Base-by-base conservation (phyloP, 2,888 invertebrate genomes). In the Steromphala cineraria region DNA sequence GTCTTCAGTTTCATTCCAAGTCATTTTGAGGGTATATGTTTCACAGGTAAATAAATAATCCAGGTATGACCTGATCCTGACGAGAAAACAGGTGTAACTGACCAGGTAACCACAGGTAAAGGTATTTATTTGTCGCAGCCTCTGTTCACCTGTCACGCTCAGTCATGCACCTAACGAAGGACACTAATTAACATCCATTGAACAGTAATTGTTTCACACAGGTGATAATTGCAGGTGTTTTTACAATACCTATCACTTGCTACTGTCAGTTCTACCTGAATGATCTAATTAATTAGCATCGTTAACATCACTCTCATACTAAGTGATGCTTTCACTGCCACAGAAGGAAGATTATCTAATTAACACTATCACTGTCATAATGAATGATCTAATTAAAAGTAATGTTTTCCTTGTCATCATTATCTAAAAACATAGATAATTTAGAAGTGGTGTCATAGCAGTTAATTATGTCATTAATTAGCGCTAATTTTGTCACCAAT, bases 241-340 rank as follows among this genome's bases (percentile, higher is more conserved):
- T 31, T 40, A 71, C 71, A 71, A 19, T 17, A 3, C 28, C 28
- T 40, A 71, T 71, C 71, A 40, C 31, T 10, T 40, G 71, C 36
- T 71, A 71, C 71, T 71, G 71, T 36, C 71, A 71, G 8, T 40
- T 71, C 5, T 19, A 36, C 19, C 36, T 71, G 36, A 71, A 40
- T 71, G 71, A 71, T 71, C 71, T 71, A 71, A 71, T 71, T 71
- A 71, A 71, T 71, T 71, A 62, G 62, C 62, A 62, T 62, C 28
- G 28, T 62, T 17, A 15, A 24, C 28, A 62, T 28, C 28, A 28
- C 62, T 62, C 28, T 28, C 28, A n/a, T 15, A 21, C 28, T 62
- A 62, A 62, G 24, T 62, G 36, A 40, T 71, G 71, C 36, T 71
- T 31, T 71, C 24, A 71, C 31, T 71, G 40, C 40, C 71, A 71